Conservation (phyloP, 2,797 vertebrate species). For the Premnoplex brunnescens region DNA sequence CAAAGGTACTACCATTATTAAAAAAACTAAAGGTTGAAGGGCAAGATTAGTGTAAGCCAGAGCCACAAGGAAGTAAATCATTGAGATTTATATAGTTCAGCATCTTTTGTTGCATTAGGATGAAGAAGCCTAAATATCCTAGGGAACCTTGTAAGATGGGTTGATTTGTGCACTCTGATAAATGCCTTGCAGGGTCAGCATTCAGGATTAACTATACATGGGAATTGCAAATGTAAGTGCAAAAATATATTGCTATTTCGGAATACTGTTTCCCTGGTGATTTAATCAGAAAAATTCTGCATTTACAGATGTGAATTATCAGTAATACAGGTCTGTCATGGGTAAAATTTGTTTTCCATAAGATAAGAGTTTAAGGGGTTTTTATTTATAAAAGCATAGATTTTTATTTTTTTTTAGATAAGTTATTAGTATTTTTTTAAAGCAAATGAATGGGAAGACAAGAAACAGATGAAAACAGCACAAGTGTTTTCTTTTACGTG, state of each 20-base stretch:
- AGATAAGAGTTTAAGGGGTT: neutral
- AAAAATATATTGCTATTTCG: neutral
- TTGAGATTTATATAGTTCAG: neutral
- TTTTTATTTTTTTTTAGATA: neutral
- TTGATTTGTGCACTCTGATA: neutral
- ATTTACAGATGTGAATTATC: neutral
- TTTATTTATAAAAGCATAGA: neutral
- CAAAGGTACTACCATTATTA: neutral
- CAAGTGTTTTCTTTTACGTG: neutral
- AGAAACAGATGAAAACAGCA: neutral
- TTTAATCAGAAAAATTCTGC: neutral
- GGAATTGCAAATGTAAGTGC: neutral
- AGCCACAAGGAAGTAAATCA: neutral
- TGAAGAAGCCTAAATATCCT: neutral
- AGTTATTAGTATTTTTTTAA: neutral
- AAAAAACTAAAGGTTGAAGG: neutral
- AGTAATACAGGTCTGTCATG: neutral
- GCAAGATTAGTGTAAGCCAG: neutral
- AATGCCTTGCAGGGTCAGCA: neutral
- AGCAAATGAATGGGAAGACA: neutral
- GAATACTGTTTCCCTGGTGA: neutral
- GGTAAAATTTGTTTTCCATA: neutral
- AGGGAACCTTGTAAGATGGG: neutral
- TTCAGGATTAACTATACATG: neutral
- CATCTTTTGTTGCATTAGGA: neutral